phyloP scores from a whole-genome alignment of 2,113 vertebrate genomes.

The Equus przewalskii region DNA sequence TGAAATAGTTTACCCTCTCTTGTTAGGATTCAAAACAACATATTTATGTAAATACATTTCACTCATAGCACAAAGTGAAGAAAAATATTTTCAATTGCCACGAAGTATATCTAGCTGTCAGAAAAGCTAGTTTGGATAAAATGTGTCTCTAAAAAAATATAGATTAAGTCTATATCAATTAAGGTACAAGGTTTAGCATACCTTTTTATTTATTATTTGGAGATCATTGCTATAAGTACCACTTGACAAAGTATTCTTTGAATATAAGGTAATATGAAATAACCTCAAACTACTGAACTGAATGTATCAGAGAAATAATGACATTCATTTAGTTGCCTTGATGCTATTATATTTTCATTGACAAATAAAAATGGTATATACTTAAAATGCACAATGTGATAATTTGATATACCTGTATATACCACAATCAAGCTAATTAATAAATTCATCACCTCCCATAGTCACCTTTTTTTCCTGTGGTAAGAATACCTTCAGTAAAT shows the following conservation, averaged over 20 bases:
- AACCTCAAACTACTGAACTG: background rate
- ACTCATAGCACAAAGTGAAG: background rate
- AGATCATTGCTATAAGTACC: background rate
- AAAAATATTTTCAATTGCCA: constrained; percentile 2
- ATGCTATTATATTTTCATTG: background rate
- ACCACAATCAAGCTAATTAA: background rate
- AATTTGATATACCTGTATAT: background rate
- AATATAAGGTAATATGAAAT: background rate
- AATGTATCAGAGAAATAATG: background rate
- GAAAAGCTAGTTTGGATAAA: background rate
- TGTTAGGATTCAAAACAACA: background rate
- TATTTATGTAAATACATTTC: constrained; percentile 30
- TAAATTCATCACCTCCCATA: background rate
- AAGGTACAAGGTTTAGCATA: background rate
- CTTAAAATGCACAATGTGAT: background rate
- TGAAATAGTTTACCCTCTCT: background rate
- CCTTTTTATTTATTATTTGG: constrained; percentile 1
- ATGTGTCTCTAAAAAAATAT: background rate
- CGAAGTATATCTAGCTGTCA: background rate
- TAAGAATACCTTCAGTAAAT: background rate
- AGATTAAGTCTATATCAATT: background rate
- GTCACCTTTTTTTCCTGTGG: background rate
- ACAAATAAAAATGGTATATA: background rate
- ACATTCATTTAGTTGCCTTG: background rate
- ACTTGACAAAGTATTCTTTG: background rate